Base-by-base conservation (phyloP, 2,888 invertebrate genomes). In the Dichetophora obliterata region DNA sequence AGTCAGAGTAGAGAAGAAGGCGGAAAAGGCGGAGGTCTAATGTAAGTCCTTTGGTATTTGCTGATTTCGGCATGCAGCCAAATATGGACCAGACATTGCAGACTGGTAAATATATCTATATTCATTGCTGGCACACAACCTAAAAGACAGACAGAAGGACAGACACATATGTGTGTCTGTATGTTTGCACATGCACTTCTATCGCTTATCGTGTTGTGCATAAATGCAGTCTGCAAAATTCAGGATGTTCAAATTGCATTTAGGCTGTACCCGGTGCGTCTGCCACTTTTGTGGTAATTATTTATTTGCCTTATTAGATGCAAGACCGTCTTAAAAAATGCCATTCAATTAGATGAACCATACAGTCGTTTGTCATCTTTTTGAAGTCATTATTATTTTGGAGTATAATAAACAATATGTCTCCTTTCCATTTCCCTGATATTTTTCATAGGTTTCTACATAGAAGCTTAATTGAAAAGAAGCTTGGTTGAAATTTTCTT, bases 71-170 rank as follows among this genome's bases (percentile, higher is more conserved):
- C 71, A 19, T 80, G 79, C 82, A 82, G 80, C 85, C 85, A 86
- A 86, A 86, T 85, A 87, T 86, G 85, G 86, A 85, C 84, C 86
- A 86, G 80, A 77, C 80, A 79, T 75, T 69, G 57, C 79, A 82
- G 80, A 78, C 79, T 70, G 80, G 52, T 78, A 79, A 80, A 78
- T 78, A 79, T 34, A 34, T 70, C 57, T 78, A 79, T 34, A 34
- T 70, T 70, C 54, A 22, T 31, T 52, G 54, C 16, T 19, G 37
- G 65, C 24, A 57, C 8, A 70, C 54, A 54, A 19, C 31, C 54
- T n/a, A 5, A n/a, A 0, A 31, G 2, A 31, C 24, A 52, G 52
- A 69, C 52, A 34, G 34, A 70, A 34, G 31, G 66, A 14, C 43
- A 22, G 66, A 19, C 19, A 16, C 27, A 54, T 59, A 59, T 27